A percentile compares a stretch with the other conserved stretches of the same genome.
Conservation (phyloP, 2,888 invertebrate species). For the Sphecodes monilicornis region DNA sequence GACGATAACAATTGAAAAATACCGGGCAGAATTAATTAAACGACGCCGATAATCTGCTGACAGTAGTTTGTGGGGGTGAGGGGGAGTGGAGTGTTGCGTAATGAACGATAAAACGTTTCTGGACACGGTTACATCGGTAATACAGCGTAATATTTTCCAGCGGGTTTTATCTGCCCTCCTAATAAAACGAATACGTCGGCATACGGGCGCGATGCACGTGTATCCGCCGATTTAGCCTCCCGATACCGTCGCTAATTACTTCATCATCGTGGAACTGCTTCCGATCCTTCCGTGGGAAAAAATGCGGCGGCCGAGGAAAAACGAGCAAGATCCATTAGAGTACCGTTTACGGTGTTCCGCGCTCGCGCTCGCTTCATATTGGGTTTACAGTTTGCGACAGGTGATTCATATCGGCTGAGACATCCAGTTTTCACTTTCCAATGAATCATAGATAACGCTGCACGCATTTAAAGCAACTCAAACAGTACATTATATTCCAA, state of each 20-base stretch:
- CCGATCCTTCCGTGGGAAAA: constrained; percentile 45
- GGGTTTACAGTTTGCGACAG: background rate
- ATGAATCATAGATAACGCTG: background rate
- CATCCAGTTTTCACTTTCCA: background rate
- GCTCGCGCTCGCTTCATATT: background rate
- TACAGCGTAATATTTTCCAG: constrained; percentile 56
- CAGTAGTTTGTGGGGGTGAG: no score
- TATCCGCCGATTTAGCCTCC: constrained; percentile 49
- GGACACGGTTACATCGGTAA: constrained; percentile 61
- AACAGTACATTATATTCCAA: background rate
- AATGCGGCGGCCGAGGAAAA: background rate
- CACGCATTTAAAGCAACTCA: background rate
- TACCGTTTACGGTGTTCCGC: background rate
- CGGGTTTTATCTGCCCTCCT: constrained; percentile 56
- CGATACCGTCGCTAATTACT: constrained; percentile 58
- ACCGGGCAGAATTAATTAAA: constrained; percentile 62
- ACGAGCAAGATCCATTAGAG: background rate
- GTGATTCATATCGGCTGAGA: background rate
- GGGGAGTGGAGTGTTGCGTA: constrained; percentile 42
- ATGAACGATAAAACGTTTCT: constrained; percentile 63
- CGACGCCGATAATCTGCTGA: constrained; percentile 59
- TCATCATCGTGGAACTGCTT: constrained; percentile 59
- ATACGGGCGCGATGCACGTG: constrained; percentile 55
- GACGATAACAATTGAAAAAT: constrained; percentile 29
- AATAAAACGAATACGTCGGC: constrained; percentile 46